Percentiles rank a stretch among this genome's conserved stretches.
Conservation (phyloP, 2,888 invertebrate species). For the Amblyteles armatorius region DNA sequence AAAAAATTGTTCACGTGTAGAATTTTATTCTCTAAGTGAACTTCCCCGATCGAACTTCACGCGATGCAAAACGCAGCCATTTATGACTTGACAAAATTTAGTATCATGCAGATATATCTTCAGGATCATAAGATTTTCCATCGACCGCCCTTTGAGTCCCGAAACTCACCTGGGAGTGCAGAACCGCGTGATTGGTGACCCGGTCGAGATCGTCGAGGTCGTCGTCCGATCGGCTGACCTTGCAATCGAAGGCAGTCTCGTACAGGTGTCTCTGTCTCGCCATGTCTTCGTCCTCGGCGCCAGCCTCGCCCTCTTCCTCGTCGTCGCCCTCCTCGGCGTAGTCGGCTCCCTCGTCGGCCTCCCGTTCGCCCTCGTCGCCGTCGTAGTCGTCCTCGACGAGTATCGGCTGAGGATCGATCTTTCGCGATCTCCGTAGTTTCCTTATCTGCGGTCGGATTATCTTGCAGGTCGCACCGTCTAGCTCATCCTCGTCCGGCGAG, state of each 20-base stretch:
- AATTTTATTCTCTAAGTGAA: too few species aligned
- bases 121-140: too few species aligned
- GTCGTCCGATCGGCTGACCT: constrained; percentile 92
- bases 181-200: constrained; percentile 92
- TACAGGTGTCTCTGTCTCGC: constrained; percentile 91
- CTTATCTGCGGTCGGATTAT: constrained; percentile 75
- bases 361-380: constrained; percentile 85
- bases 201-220: constrained; percentile 93
- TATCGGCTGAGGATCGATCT: constrained; percentile 89
- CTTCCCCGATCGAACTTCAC: too few species aligned
- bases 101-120: too few species aligned
- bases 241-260: constrained; percentile 96
- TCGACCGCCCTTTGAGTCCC: too few species aligned
- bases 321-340: constrained; percentile 84
- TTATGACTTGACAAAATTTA: too few species aligned
- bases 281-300: constrained; percentile 85
- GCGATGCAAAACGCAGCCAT: too few species aligned
- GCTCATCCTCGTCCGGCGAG: constrained; percentile 87
- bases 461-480: constrained; percentile 83
- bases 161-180: constrained; percentile 82
- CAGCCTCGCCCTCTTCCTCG: constrained; percentile 79
- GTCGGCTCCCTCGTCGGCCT: constrained; percentile 85
- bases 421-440: constrained; percentile 88
- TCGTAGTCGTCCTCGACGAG: constrained; percentile 87
- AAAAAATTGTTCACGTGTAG: too few species aligned